phyloP scores from a whole-genome alignment of 2,888 invertebrate genomes.

The Clistopyga incitator region DNA sequence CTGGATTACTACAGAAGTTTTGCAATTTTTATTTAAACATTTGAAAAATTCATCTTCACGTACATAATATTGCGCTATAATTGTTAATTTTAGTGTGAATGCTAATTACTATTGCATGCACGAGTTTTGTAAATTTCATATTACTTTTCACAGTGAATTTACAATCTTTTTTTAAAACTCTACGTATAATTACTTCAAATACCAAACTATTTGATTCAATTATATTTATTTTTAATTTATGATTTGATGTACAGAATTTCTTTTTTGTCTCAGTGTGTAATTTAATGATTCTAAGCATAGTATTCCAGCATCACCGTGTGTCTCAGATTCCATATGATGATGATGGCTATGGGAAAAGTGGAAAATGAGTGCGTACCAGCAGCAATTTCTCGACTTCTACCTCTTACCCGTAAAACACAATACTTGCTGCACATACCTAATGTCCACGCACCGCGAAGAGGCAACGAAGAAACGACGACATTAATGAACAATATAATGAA shows the following conservation, averaged over 20 bases:
- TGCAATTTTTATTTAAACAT: too few relatives aligned
- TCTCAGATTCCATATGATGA: not conserved
- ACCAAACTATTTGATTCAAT: too few relatives aligned
- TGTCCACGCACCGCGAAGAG: slow-evolving; percentile 24
- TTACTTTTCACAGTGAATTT: too few relatives aligned
- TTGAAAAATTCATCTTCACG: too few relatives aligned
- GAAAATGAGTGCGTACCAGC: not conserved
- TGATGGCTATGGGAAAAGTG: not conserved
- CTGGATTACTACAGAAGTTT: too few relatives aligned
- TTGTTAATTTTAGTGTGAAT: too few relatives aligned
- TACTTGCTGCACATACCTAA: slow-evolving; percentile 47
- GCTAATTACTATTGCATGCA: too few relatives aligned
- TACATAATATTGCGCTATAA: too few relatives aligned
- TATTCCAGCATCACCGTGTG: not conserved
- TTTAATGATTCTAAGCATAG: not conserved
- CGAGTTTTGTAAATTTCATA: too few relatives aligned
- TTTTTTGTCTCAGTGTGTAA: not conserved
- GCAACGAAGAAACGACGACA: slow-evolving; percentile 62
- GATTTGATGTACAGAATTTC: not conserved
- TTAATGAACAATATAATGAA: slow-evolving; percentile 69
- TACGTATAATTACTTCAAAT: too few relatives aligned
- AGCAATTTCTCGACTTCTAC: not conserved
- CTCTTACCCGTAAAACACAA: not conserved
- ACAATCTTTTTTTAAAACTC: too few relatives aligned
- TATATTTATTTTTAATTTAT: not conserved